A percentile compares a stretch with the other conserved stretches of the same genome.
These are phyloP conservation scores for Eublepharis macularius DNA, from an alignment of 2,113 vertebrate genomes.

Conservation along the genomic window DNA sequence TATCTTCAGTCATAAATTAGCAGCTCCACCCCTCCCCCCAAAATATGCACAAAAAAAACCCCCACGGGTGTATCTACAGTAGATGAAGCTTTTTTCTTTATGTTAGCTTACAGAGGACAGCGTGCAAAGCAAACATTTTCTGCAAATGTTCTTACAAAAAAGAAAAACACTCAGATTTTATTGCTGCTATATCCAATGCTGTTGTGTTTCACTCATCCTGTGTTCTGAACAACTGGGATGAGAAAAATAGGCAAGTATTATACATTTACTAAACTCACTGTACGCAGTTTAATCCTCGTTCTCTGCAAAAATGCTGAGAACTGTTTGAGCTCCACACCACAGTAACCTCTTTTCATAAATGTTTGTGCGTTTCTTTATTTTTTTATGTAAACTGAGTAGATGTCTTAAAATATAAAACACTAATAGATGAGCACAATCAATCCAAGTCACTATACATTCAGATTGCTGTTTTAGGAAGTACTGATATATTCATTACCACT, in stretches of 20 bases:
- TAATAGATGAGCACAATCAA: slow-evolving; percentile 10
- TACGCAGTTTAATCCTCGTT: slow-evolving; percentile 33
- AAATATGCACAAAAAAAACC: slow-evolving; percentile 24
- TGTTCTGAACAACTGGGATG: slow-evolving; percentile 37
- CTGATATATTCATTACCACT: slow-evolving; percentile 29
- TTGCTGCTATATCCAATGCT: slow-evolving; percentile 85
- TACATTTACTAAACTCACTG: slow-evolving; percentile 60
- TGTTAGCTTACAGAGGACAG: slow-evolving; percentile 65
- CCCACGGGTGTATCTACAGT: slow-evolving; percentile 47
- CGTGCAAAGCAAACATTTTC: slow-evolving; percentile 69
- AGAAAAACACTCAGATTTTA: slow-evolving; percentile 83
- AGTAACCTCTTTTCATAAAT: slow-evolving; percentile 24
- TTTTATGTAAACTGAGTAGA: slow-evolving; percentile 39
- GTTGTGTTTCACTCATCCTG: slow-evolving; percentile 72
- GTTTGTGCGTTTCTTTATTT: slow-evolving; percentile 33
- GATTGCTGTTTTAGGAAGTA: slow-evolving; percentile 25
- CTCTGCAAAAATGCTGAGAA: slow-evolving; percentile 41
- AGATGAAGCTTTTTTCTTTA: slow-evolving; percentile 50
- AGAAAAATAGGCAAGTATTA: slow-evolving; percentile 44
- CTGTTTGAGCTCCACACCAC: not conserved
- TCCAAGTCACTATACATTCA: slow-evolving; percentile 9
- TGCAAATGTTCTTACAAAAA: slow-evolving; percentile 83
- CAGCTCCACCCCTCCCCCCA: slow-evolving; percentile 24
- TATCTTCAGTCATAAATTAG: slow-evolving; percentile 51
- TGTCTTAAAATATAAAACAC: slow-evolving; percentile 24